Evolutionary conservation across 2,113 vertebrate genomes (phyloP).

Genomic region (Guaruba guarouba): DNA sequence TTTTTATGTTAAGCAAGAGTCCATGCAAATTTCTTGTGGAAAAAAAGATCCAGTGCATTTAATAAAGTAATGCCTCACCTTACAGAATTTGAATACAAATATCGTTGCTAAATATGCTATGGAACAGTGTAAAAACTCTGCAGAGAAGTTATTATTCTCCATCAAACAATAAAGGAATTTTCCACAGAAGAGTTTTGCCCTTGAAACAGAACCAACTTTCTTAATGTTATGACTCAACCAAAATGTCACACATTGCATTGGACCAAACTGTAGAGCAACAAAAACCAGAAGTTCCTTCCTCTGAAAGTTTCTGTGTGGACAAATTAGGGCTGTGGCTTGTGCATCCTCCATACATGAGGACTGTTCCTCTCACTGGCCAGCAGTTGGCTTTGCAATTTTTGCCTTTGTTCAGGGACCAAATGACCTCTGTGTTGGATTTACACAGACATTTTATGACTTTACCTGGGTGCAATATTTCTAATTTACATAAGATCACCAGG

Average conservation of each 20-base stretch:
- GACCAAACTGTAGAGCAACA: neutral
- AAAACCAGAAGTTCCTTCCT: neutral
- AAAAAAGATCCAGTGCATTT: neutral
- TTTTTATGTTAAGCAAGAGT: neutral
- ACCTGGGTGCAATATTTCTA: neutral
- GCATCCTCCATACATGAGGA: accelerated
- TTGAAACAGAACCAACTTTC: neutral
- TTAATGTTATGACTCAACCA: neutral
- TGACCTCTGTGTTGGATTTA: neutral
- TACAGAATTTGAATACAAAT: neutral
- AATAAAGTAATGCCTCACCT: neutral
- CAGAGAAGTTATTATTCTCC: neutral
- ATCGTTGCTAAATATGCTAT: neutral
- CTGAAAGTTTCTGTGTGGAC: neutral
- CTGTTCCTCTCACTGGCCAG: neutral
- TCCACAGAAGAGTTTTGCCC: neutral
- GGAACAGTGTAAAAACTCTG: neutral
- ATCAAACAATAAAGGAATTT: neutral
- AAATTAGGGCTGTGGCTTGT: neutral
- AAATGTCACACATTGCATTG: neutral
- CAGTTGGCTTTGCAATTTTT: neutral
- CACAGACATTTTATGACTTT: neutral
- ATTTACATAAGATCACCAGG: neutral
- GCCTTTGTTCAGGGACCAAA: neutral
- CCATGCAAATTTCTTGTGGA: neutral